Conservation (phyloP, 2,888 invertebrate genomes). For the Drosophila peninsularis region DNA sequence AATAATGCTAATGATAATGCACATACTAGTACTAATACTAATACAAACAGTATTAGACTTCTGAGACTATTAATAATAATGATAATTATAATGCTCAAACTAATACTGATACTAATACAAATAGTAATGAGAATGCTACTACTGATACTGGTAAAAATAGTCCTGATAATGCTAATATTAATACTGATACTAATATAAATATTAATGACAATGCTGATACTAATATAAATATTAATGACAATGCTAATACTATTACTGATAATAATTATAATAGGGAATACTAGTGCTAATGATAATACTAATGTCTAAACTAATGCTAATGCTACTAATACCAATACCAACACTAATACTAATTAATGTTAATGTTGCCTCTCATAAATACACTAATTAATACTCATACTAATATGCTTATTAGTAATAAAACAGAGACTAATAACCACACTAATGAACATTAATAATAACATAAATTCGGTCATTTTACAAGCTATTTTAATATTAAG, state of each 20-base stretch:
- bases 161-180: background rate
- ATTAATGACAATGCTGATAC: background rate
- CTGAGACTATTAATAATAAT: too few species aligned
- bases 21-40: background rate
- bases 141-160: too few species aligned
- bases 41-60: too few species aligned
- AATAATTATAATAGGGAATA: background rate
- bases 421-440: background rate
- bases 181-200: background rate
- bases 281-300: background rate
- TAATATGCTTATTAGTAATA: background rate
- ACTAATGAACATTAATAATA: background rate
- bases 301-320: background rate
- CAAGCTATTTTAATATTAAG: conserved; percentile 3
- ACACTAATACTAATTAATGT: background rate
- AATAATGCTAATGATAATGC: too few species aligned
- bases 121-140: background rate
- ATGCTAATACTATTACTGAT: background rate
- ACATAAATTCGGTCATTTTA: background rate
- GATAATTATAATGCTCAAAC: background rate
- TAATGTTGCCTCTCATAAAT: background rate
- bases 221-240: background rate
- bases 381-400: background rate
- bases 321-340: background rate
- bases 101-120: background rate